Evolutionary conservation across 1,140 invertebrate genomes (phyloP).

Genomic region (Schmidtea mediterranea): DNA sequence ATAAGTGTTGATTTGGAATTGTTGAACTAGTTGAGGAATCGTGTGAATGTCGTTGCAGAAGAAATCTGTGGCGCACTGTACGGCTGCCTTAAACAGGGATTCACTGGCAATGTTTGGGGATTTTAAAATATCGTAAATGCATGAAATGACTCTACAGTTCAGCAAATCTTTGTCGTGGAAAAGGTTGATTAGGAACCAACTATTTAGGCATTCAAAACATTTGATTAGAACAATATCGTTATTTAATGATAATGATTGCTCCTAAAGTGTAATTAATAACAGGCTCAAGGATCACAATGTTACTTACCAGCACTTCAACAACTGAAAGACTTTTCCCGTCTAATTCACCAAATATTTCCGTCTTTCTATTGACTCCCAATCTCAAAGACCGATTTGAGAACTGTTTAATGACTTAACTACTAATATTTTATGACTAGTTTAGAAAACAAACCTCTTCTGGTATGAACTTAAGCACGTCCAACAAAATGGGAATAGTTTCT

Average conservation of each 20-base stretch:
- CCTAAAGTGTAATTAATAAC: too few species aligned
- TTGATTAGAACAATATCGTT: constrained; percentile 17
- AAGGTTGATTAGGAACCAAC: constrained; percentile 26
- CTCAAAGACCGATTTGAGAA: constrained; percentile 39
- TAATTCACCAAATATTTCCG: constrained; percentile 50
- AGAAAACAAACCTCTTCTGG: constrained; percentile 65
- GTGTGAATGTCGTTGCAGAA: too few species aligned
- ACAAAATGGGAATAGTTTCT: constrained; percentile 29
- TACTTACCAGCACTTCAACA: constrained; percentile 41
- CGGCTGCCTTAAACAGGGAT: constrained; percentile 4
- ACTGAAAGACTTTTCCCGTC: constrained; percentile 26
- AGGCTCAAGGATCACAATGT: background rate
- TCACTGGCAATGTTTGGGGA: background rate
- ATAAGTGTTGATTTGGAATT: too few species aligned
- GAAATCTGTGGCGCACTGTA: background rate
- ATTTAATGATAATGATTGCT: background rate
- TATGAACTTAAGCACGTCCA: constrained; percentile 68
- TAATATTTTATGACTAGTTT: background rate
- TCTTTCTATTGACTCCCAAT: constrained; percentile 59
- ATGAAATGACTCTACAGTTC: constrained; percentile 10
- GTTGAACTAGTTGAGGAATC: too few species aligned
- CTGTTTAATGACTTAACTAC: constrained; percentile 15
- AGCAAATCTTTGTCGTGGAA: constrained; percentile 20
- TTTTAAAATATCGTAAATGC: too few species aligned
- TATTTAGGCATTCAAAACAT: constrained; percentile 25